Base-by-base conservation (phyloP, 2,113 vertebrate species). In the Hydropotes inermis region DNA sequence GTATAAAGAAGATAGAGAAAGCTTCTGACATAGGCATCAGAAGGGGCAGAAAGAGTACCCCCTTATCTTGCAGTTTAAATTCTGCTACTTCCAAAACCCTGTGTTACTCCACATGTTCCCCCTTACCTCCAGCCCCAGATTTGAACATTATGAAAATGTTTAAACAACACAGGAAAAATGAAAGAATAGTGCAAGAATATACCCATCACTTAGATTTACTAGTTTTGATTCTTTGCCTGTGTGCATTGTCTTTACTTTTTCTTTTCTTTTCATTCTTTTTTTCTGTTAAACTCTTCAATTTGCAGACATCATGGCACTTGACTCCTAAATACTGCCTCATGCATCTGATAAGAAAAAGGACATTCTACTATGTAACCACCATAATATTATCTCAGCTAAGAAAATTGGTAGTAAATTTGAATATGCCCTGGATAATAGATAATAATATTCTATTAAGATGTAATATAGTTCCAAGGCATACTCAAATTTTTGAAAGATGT, bases 71-170 rank as follows among this genome's bases (percentile, higher is more conserved):
- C 30, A 25, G 16, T 79, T 96, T 92, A 64, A 93, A 28, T 45
- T 55, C 19, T 79, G 55, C 36, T n/a, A 2, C 36, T 94, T 97
- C 43, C 76, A 76, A 95, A 93, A 57, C 27, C 58, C 58, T 43
- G 45, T 55, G 36, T 87, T 96, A 74, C 6, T 81, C 23, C 6
- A 79, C 28, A 52, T 47, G 50, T 47, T 70, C 47, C 16, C 64
- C 4, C 21, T 85, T 88, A n/a, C n/a, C 61, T n/a, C 28, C 12
- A 94, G 16, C 43, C 39, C 17, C 70, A n/a, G 78, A 60, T 88
- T 97, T 96, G 84, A 39, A 39, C 94, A 74, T 90, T 74, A 70
- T 82, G 79, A 94, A 93, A 91, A 87, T 91, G 6, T 81, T 82
- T 39, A 60, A 47, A 82, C 16, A 54, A 17, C 64, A 67, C 23